Base-by-base conservation (phyloP, 2,113 vertebrate species). In the Gymnorhina tibicen region DNA sequence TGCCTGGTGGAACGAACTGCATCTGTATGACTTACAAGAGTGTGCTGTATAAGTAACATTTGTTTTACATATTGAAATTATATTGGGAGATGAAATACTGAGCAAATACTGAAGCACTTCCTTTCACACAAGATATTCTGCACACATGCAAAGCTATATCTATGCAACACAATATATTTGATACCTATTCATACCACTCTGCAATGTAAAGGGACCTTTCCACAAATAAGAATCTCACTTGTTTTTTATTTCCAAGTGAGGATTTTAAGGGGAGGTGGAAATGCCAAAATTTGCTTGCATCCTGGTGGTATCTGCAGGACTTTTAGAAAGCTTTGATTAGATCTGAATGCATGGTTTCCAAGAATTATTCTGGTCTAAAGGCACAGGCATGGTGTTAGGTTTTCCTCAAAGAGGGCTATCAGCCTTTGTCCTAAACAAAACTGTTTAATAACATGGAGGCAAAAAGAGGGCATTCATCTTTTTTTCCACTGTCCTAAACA, bases 1-100 rank as follows among this genome's bases (percentile, higher is more conserved):
- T 95, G 42, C 66, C 74, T 85, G 75, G 50, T 91, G 82, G n/a
- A 96, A 95, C 7, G 16, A 89, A 70, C 80, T 75, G 44, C 59
- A 59, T 89, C 50, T 83, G 46, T 88, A 82, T 93, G 81, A 95
- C 64, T 69, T 96, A 89, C 62, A 94, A 84, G 73, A 35, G 16
- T 73, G 66, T 87, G 49, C 83, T 94, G 85, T 85, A 81, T 91
- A 86, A 93, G 96, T 88, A 94, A 76, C 93, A 77, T 91, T 93
- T 95, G 84, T 85, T 96, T 96, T 92, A 85, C 92, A 93, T 95
- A 88, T 59, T 90, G 87, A 91, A 95, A 91, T 96, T 91, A 67
- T 89, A 80, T 28, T 74, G 74, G 72, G 77, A 92, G 67, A 74
- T 91, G 87, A 95, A 95, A 95, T 89, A 89, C 70, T 76, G 87